Conservation (phyloP, 2,113 vertebrate genomes). For the Python bivittatus region DNA sequence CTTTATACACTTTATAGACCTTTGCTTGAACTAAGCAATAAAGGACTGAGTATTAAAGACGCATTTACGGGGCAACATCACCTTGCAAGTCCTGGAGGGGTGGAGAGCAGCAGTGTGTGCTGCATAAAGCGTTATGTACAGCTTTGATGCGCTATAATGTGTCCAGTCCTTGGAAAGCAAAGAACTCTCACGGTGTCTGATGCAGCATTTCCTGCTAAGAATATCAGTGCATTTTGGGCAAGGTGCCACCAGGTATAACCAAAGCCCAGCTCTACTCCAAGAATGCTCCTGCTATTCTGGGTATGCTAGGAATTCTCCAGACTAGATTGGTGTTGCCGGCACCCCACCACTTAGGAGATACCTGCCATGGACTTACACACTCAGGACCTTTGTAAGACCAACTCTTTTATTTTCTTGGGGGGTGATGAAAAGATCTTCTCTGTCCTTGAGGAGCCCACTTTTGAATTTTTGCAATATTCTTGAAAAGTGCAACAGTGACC, state of each 20-base stretch:
- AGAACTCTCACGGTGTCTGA: too few species aligned
- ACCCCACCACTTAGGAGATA: not conserved
- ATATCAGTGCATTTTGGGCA: not conserved
- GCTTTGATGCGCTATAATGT: too few species aligned
- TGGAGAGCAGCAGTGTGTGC: too few species aligned
- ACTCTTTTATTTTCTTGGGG: not conserved
- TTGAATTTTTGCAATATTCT: not conserved
- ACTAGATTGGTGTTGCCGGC: not conserved
- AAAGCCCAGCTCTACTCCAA: not conserved
- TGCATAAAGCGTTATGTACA: too few species aligned
- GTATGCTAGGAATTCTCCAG: not conserved
- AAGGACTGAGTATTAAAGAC: too few species aligned
- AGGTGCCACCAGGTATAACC: not conserved
- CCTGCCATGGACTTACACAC: not conserved
- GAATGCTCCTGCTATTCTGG: not conserved
- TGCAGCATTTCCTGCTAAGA: not conserved
- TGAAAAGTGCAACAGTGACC: slow-evolving; percentile 68
- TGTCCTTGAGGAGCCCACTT: not conserved
- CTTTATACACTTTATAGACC: too few species aligned
- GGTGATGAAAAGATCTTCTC: not conserved
- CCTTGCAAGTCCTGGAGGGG: too few species aligned
- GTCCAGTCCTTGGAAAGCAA: too few species aligned
- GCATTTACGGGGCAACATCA: too few species aligned
- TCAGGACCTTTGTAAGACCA: not conserved
- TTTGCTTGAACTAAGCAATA: too few species aligned